Conservation (phyloP, 2,888 invertebrate species). For the Eurois occulta region DNA sequence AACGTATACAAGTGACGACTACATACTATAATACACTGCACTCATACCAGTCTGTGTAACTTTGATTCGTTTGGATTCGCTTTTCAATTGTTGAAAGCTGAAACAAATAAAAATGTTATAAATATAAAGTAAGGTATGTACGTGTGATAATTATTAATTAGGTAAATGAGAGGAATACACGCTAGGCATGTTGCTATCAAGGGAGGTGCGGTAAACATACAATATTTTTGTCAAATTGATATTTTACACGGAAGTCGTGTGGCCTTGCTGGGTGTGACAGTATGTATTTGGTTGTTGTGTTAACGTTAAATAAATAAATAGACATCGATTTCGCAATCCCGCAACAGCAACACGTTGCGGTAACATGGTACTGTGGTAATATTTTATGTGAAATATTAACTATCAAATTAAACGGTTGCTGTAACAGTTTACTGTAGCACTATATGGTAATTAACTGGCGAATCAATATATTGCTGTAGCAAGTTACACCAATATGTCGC, state of each 20-base stretch:
- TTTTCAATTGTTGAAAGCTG: constrained; percentile 81
- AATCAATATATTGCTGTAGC: neutral
- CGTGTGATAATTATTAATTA: constrained; percentile 25
- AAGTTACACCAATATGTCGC: neutral
- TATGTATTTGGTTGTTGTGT: no score
- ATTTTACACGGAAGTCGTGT: constrained; percentile 17
- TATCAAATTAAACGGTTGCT: neutral
- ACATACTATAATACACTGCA: constrained; percentile 74
- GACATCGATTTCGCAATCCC: neutral
- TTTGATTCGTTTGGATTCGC: constrained; percentile 57
- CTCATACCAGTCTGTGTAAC: constrained; percentile 67
- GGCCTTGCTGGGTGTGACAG: constrained; percentile 14
- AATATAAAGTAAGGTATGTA: neutral
- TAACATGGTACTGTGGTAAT: neutral
- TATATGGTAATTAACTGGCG: neutral
- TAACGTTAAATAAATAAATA: neutral
- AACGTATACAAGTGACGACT: constrained; percentile 59
- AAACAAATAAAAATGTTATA: constrained; percentile 59
- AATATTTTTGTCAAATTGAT: constrained; percentile 6
- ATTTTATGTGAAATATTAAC: neutral
- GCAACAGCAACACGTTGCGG: neutral
- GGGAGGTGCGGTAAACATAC: constrained; percentile 16
- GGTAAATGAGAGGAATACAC: constrained; percentile 17
- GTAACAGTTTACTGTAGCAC: neutral
- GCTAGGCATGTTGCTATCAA: neutral